A percentile compares a stretch with the other conserved stretches of the same genome.
These are phyloP conservation scores for Gymnoscopelus microlampas DNA, from an alignment of 2,797 vertebrate species.

Conservation along the genomic window DNA sequence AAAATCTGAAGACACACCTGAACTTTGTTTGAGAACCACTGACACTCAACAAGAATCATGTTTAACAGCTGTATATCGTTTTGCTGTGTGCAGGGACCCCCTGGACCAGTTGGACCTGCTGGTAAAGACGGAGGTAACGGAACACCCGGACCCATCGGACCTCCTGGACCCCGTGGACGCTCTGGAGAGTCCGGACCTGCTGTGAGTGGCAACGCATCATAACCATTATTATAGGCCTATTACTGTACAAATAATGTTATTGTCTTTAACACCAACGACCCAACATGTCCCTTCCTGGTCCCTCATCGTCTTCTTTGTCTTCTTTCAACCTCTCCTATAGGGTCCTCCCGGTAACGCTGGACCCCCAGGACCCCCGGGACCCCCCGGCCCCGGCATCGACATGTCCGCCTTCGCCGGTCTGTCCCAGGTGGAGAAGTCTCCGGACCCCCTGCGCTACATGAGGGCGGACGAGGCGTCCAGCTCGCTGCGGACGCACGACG, in stretches of 20 bases:
- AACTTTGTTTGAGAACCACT: too few species aligned
- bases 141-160: conserved; percentile 90
- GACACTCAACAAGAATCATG: background rate
- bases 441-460: conserved; percentile 96
- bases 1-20: too few species aligned
- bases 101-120: conserved; percentile 89
- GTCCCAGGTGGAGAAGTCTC: conserved; percentile 90
- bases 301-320: conserved; percentile 8
- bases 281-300: background rate
- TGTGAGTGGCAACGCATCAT: conserved; percentile 78
- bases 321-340: conserved; percentile 63
- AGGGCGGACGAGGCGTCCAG: conserved; percentile 90
- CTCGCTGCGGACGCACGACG: conserved; percentile 88
- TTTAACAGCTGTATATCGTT: background rate
- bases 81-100: conserved; percentile 83
- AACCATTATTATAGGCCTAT: background rate
- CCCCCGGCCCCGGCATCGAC: conserved; percentile 95
- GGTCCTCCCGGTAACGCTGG: conserved; percentile 93
- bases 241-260: background rate
- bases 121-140: conserved; percentile 96
- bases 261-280: too few species aligned
- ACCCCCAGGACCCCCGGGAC: conserved; percentile 94
- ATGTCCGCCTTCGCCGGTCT: conserved; percentile 96
- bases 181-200: conserved; percentile 91
- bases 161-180: conserved; percentile 94